phyloP scores from a whole-genome alignment of 2,797 vertebrate species.

The Tokudaia muenninki region DNA sequence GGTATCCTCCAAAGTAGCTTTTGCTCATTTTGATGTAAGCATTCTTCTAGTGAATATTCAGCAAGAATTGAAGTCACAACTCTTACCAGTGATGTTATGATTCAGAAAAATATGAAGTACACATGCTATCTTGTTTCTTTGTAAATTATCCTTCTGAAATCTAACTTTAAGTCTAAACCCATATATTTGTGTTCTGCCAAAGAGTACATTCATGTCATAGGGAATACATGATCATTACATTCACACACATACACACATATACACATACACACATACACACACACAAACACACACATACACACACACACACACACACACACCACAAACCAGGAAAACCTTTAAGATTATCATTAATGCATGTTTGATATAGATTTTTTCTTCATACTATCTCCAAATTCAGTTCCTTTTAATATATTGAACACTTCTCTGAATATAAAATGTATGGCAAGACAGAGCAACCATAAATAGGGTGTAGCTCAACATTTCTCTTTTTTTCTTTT shows the following conservation, averaged over 20 bases:
- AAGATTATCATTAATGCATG: neutral
- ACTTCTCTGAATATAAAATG: neutral
- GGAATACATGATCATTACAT: neutral
- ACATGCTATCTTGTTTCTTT: neutral
- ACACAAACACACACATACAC: neutral
- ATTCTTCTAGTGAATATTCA: neutral
- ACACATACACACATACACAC: too few species aligned
- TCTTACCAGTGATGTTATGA: neutral
- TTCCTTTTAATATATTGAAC: neutral
- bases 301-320: neutral
- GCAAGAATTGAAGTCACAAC: neutral
- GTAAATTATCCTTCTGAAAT: slow-evolving; percentile 40
- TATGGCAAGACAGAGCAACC: slow-evolving; percentile 35
- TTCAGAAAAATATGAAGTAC: neutral
- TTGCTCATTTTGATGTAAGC: slow-evolving; percentile 4
- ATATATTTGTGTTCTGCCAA: neutral
- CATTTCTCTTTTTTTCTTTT: neutral
- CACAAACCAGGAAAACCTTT: slow-evolving; percentile 6
- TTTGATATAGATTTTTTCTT: slow-evolving; percentile 10
- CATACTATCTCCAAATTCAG: neutral
- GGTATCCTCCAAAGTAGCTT: neutral
- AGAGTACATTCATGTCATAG: slow-evolving; percentile 27
- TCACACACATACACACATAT: neutral
- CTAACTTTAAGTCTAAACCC: neutral
- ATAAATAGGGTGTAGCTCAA: neutral